Evolutionary conservation across 2,113 vertebrate species (phyloP).

Genomic region (Sminthopsis crassicaudata): DNA sequence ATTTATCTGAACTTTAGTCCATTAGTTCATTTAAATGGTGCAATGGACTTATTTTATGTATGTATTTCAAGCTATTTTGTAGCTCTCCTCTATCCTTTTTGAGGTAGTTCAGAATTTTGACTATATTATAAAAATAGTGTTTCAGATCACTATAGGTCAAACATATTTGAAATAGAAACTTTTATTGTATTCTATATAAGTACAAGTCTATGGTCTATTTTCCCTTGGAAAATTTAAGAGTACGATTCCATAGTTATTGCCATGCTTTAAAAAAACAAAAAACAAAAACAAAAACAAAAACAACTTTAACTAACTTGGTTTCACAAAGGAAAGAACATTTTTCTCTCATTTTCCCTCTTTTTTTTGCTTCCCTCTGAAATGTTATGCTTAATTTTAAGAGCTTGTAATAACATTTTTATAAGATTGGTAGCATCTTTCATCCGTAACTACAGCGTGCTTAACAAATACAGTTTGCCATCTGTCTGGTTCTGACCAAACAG

Average conservation of each 20-base stretch:
- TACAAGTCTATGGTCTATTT: background rate
- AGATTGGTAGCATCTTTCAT: background rate
- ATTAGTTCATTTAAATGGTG: background rate
- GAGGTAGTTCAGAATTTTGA: conserved; percentile 35
- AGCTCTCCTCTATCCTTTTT: background rate
- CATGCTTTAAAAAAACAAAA: background rate
- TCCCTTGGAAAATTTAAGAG: background rate
- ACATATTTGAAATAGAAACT: background rate
- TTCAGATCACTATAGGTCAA: conserved; percentile 23
- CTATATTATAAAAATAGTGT: background rate
- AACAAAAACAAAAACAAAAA: too few species aligned
- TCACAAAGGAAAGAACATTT: background rate
- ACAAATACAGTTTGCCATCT: background rate
- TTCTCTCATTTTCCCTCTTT: background rate
- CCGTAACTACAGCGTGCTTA: background rate
- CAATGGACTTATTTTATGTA: conserved; percentile 15
- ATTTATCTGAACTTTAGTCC: conserved; percentile 21
- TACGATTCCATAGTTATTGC: background rate
- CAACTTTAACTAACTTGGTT: background rate
- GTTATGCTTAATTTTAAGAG: background rate
- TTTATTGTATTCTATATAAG: background rate
- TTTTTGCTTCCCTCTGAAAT: background rate
- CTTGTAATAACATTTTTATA: background rate
- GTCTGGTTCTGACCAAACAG: background rate
- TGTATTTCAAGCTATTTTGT: conserved; percentile 24